Conservation (phyloP, 2,888 invertebrate genomes). For the Helicoverpa assulta region DNA sequence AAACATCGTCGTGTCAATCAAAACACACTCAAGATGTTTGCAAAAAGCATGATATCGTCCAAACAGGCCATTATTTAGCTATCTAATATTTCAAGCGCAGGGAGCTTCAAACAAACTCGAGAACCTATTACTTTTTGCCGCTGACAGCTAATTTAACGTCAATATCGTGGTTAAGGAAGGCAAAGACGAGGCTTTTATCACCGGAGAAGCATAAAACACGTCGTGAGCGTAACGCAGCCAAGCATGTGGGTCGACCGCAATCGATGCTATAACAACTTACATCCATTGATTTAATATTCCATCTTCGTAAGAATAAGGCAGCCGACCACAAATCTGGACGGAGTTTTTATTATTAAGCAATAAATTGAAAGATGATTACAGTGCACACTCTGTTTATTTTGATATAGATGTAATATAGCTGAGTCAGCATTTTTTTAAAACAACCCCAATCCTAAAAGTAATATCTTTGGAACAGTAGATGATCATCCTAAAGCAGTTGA, state of each 20-base stretch:
- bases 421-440: conserved; percentile 19
- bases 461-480: conserved; percentile 25
- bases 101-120: conserved; percentile 34
- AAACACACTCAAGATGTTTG: conserved; percentile 5
- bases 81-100: conserved; percentile 26
- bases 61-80: conserved; percentile 27
- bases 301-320: conserved; percentile 51
- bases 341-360: conserved; percentile 31
- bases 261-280: conserved; percentile 65
- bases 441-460: conserved; percentile 6
- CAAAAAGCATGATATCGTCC: conserved; percentile 29
- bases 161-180: conserved; percentile 57
- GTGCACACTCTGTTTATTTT: not conserved
- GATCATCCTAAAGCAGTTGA: conserved; percentile 26
- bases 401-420: not conserved
- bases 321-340: conserved; percentile 26
- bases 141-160: conserved; percentile 54
- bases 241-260: conserved; percentile 68
- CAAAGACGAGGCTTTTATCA: conserved; percentile 56
- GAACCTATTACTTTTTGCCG: conserved; percentile 41
- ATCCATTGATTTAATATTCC: conserved; percentile 60
- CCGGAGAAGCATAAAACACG: conserved; percentile 58
- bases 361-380: conserved; percentile 7
- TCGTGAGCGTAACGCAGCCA: conserved; percentile 60
- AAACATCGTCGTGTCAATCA: conserved; percentile 13